These are phyloP conservation scores for Troides oblongomaculatus DNA, from an alignment of 2,888 invertebrate genomes.

Conservation along the genomic window DNA sequence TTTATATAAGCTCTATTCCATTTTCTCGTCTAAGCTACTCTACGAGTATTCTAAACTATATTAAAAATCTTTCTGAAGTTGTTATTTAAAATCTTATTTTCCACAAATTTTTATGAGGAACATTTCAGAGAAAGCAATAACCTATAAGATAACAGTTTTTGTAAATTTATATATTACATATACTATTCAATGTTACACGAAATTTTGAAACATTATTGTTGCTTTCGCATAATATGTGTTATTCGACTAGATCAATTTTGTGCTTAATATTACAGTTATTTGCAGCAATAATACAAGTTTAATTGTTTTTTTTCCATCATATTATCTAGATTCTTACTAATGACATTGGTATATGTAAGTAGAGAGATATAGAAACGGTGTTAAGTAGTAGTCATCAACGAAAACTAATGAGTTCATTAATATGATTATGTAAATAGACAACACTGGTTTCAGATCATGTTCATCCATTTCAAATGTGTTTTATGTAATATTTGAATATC, in stretches of 20 bases:
- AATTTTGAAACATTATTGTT: background rate
- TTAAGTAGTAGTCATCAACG: too few relatives aligned
- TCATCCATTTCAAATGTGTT: too few relatives aligned
- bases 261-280: too few relatives aligned
- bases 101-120: conserved; percentile 16
- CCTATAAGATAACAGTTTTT: background rate
- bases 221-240: too few relatives aligned
- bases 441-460: too few relatives aligned
- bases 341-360: background rate
- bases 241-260: too few relatives aligned
- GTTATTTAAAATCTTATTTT: conserved; percentile 10
- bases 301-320: too few relatives aligned
- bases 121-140: background rate
- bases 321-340: background rate
- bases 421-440: too few relatives aligned
- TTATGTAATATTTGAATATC: too few relatives aligned
- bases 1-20: conserved; percentile 2
- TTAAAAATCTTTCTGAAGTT: conserved; percentile 9
- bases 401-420: too few relatives aligned
- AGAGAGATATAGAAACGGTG: too few relatives aligned
- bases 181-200: background rate
- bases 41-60: conserved; percentile 6
- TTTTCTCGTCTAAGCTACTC: background rate
- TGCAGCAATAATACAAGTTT: too few relatives aligned
- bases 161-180: conserved; percentile 12